Evolutionary conservation across 2,113 vertebrate genomes (phyloP).

Genomic region (Maccullochella peelii): DNA sequence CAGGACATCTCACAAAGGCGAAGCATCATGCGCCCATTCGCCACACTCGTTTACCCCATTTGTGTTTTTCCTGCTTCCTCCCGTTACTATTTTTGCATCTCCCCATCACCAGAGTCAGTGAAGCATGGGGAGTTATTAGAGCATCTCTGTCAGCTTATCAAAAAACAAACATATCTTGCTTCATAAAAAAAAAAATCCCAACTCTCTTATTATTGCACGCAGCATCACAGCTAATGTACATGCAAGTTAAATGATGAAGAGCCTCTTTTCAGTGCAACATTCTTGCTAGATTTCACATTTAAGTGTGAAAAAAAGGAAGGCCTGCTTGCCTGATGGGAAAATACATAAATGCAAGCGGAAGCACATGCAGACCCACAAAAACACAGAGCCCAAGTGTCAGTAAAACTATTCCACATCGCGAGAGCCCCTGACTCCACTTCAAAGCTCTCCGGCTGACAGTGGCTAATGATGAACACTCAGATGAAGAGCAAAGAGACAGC

Average conservation of each 20-base stretch:
- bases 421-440: conserved; percentile 77
- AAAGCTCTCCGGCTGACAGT: conserved; percentile 75
- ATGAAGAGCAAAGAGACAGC: conserved; percentile 79
- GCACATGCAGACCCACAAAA: conserved; percentile 51
- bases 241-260: conserved; percentile 46
- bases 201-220: conserved; percentile 45
- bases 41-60: conserved; percentile 54
- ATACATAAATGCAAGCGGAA: conserved; percentile 52
- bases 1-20: conserved; percentile 20
- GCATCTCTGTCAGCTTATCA: conserved; percentile 30
- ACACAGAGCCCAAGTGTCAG: conserved; percentile 63
- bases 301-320: conserved; percentile 11
- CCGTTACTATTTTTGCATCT: conserved; percentile 53
- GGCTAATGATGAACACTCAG: conserved; percentile 81
- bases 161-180: conserved; percentile 27
- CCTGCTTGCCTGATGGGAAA: conserved; percentile 29
- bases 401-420: conserved; percentile 60
- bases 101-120: conserved; percentile 50
- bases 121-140: conserved; percentile 58
- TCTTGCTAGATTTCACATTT: conserved; percentile 42
- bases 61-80: conserved; percentile 33
- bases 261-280: conserved; percentile 14
- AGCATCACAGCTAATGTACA: conserved; percentile 47
- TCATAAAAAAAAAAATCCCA: conserved; percentile 41
- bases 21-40: conserved; percentile 34